Evolutionary conservation across 2,797 vertebrate species (phyloP).

Genomic region (Tarsius wallacei): DNA sequence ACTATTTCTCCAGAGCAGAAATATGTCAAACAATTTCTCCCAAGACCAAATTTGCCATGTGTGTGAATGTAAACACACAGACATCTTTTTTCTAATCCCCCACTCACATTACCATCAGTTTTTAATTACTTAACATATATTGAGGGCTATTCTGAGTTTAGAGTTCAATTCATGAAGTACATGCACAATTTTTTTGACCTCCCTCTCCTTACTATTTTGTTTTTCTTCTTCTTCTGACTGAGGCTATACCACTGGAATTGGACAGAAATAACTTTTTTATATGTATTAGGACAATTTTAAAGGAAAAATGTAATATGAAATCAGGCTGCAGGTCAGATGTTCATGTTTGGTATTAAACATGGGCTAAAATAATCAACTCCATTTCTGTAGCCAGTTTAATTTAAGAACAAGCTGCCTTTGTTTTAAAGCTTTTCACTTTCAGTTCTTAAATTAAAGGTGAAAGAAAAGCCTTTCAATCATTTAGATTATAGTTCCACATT

Average conservation of each 20-base stretch:
- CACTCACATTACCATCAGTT: neutral
- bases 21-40: neutral
- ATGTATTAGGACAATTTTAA: neutral
- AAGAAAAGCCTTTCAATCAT: slow-evolving; percentile 25
- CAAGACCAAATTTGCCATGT: neutral
- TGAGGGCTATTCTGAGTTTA: neutral
- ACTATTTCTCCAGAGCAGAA: slow-evolving; percentile 15
- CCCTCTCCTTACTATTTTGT: neutral
- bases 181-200: neutral
- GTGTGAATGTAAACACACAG: neutral
- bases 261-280: neutral
- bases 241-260: neutral
- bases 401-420: neutral
- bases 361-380: neutral
- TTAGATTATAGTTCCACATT: neutral
- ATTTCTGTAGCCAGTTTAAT: neutral
- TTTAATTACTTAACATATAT: neutral
- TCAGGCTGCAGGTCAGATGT: neutral
- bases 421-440: neutral
- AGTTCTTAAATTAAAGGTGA: slow-evolving; percentile 35
- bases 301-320: slow-evolving; percentile 29
- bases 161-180: neutral
- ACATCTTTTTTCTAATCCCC: neutral
- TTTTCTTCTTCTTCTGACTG: neutral
- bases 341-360: neutral